Base-by-base conservation (phyloP, 2,888 invertebrate genomes). In the Eupithecia subfuscata region DNA sequence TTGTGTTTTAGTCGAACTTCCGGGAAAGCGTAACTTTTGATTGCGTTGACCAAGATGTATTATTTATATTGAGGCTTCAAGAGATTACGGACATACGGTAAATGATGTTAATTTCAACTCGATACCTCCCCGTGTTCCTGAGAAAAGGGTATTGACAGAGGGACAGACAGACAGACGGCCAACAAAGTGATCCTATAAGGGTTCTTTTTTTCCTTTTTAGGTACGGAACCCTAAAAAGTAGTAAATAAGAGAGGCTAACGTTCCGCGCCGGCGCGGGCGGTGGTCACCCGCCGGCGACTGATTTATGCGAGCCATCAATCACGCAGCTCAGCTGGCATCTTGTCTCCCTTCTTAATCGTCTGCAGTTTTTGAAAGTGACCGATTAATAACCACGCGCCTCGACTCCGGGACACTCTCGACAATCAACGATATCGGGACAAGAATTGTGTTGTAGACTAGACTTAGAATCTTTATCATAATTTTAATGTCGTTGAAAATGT, bases 271-370 rank as follows among this genome's bases (percentile, higher is more conserved):
- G 84, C 91, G 86, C 91, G 90, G 86, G n/a, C n/a, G n/a, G 89
- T 90, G 91, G 91, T 88, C 90, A 90, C 87, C 86, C 84, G 87
- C 86, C 87, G 88, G 91, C 88, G 48, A 84, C 90, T 91, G 94
- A 95, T 94, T 94, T 94, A 95, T 93, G 89, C 89, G 84, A 86
- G 82, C 88, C 85, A 94, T 95, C 92, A 91, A 92, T 95, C 94
- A 94, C 91, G 84, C 7, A 83, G 85, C 88, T 88, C 89, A 89
- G 88, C 90, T 90, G 91, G 88, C 88, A 87, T 88, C 88, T 89
- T 90, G 90, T 91, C 90, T 88, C 89, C 89, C 88, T 87, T 84
- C 82, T 88, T 89, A 89, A 89, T 88, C 85, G 85, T 85, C 84
- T 86, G 84, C 88, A 89, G 85, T 89, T 88, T 87, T 84, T 48